Evolutionary conservation across 1,140 invertebrate species (phyloP).

Genomic region (Mizuhopecten yessoensis): DNA sequence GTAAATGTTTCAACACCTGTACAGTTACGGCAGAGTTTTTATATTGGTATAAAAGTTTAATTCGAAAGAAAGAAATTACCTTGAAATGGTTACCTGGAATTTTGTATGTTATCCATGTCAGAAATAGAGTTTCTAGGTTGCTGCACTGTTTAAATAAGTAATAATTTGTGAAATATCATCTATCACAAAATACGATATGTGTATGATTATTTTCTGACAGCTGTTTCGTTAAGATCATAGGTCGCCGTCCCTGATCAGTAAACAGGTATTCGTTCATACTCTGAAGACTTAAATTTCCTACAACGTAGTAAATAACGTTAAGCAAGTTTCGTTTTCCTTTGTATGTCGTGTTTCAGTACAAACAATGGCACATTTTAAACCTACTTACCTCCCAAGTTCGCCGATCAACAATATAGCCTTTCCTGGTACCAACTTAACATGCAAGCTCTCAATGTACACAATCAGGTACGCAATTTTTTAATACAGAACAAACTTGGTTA

Average conservation of each 20-base stretch:
- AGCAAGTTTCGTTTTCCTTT: background rate
- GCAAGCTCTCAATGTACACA: too few relatives aligned
- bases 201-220: background rate
- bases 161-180: background rate
- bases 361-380: too few relatives aligned
- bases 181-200: background rate
- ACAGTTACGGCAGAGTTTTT: background rate
- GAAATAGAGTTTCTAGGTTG: background rate
- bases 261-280: background rate
- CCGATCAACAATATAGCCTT: too few relatives aligned
- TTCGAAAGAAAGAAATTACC: background rate
- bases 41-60: background rate
- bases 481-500: too few relatives aligned
- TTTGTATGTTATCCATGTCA: background rate
- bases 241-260: background rate
- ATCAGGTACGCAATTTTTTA: too few relatives aligned
- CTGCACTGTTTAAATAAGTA: background rate
- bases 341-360: too few relatives aligned
- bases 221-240: background rate
- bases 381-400: too few relatives aligned
- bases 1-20: background rate
- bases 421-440: too few relatives aligned
- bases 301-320: background rate
- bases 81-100: background rate
- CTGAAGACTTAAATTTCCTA: background rate